These are phyloP conservation scores for Bursaphelenchus okinawaensis DNA, from an alignment of 2,888 invertebrate genomes.

Conservation along the genomic window DNA sequence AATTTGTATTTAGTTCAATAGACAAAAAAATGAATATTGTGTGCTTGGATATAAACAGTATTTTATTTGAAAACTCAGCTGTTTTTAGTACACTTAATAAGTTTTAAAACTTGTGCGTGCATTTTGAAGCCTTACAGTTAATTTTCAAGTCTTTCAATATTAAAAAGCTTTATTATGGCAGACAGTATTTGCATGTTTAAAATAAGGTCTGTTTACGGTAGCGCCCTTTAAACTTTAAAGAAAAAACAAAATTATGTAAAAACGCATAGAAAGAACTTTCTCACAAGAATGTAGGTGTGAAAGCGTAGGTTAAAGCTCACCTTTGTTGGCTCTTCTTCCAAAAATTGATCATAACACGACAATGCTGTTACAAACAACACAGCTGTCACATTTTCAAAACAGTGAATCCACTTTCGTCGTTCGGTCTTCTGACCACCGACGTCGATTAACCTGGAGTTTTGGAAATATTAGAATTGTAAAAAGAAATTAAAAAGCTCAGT, in stretches of 20 bases:
- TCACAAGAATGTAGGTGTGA: background rate
- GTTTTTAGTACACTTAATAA: background rate
- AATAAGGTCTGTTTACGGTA: no score
- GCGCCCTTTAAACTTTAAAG: no score
- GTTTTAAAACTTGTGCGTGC: no score
- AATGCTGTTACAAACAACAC: slow-evolving; percentile 26
- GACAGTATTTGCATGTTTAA: no score
- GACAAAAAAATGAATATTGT: background rate
- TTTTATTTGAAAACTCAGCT: background rate
- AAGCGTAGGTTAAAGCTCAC: background rate
- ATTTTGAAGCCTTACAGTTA: no score
- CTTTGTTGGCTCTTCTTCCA: slow-evolving; percentile 29
- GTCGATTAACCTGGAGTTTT: slow-evolving; percentile 23
- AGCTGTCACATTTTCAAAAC: slow-evolving; percentile 30
- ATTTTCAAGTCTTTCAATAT: no score
- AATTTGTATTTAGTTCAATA: background rate
- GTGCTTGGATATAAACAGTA: no score
- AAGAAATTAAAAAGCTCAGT: background rate
- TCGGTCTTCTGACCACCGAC: slow-evolving; percentile 36
- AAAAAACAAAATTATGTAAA: no score
- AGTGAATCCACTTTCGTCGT: slow-evolving; percentile 25
- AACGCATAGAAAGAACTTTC: no score
- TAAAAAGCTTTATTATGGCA: no score
- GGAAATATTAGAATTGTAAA: slow-evolving; percentile 4
- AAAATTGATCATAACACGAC: slow-evolving; percentile 26